Evolutionary conservation across 2,797 vertebrate genomes (phyloP).

Genomic region (Chelidonichthys spinosus): DNA sequence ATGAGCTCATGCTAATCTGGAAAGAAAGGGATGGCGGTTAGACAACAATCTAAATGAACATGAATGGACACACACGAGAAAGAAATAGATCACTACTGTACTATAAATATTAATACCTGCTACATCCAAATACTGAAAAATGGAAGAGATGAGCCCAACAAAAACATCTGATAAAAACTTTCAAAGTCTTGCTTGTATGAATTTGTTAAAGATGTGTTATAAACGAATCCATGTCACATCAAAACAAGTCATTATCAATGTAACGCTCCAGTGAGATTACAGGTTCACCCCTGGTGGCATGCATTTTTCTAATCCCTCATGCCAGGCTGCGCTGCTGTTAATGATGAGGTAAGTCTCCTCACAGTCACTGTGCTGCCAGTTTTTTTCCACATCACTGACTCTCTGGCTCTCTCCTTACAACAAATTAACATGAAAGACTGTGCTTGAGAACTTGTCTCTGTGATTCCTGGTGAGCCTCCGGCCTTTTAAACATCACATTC

Average conservation of each 20-base stretch:
- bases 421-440: constrained; percentile 68
- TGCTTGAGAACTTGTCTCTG: constrained; percentile 73
- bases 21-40: constrained; percentile 23
- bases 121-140: not conserved
- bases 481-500: constrained; percentile 78
- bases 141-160: not conserved
- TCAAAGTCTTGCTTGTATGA: not conserved
- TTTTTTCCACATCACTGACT: constrained; percentile 70
- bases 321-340: constrained; percentile 45
- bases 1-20: constrained; percentile 42
- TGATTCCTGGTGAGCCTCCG: constrained; percentile 68
- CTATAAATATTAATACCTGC: not conserved
- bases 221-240: constrained; percentile 20
- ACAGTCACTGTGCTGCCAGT: constrained; percentile 44
- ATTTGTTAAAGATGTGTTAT: not conserved
- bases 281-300: constrained; percentile 36
- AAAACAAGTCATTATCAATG: constrained; percentile 47
- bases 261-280: constrained; percentile 33
- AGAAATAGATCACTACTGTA: not conserved
- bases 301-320: constrained; percentile 52
- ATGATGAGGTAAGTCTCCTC: constrained; percentile 50
- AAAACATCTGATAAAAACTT: not conserved
- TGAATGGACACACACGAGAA: constrained; percentile 4
- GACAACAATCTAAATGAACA: not conserved
- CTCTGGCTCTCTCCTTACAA: constrained; percentile 52